These are phyloP conservation scores for Tenebrosternarchus preto DNA, from an alignment of 2,113 vertebrate genomes.

Conservation along the genomic window DNA sequence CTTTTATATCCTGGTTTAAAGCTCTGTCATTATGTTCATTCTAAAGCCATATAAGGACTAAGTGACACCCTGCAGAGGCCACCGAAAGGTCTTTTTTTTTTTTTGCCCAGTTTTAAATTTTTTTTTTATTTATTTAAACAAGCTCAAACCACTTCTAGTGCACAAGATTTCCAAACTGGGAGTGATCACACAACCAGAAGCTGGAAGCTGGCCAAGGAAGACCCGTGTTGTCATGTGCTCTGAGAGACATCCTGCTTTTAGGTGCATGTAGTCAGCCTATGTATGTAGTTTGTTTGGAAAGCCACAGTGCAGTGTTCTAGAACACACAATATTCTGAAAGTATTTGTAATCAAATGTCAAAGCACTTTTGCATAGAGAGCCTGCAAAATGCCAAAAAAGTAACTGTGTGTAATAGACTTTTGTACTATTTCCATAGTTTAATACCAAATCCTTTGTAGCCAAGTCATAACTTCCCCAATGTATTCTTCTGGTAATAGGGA, in stretches of 20 bases:
- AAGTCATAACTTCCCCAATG: too few relatives aligned
- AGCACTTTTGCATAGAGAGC: too few relatives aligned
- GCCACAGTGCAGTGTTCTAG: not conserved
- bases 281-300: not conserved
- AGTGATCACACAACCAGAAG: not conserved
- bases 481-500: too few relatives aligned
- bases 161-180: not conserved
- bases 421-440: not conserved
- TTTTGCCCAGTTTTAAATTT: too few relatives aligned
- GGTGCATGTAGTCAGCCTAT: not conserved
- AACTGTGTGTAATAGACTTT: not conserved
- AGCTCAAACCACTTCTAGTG: not conserved
- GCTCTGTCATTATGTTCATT: slow-evolving; percentile 7
- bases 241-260: not conserved
- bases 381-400: too few relatives aligned
- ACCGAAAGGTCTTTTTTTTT: not conserved
- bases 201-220: not conserved
- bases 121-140: not conserved
- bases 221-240: not conserved
- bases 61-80: slow-evolving; percentile 1
- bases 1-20: not conserved
- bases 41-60: not conserved
- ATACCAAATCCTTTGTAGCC: not conserved
- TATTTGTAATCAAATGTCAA: too few relatives aligned
- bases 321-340: not conserved